A percentile compares a stretch with the other conserved stretches of the same genome.
These are phyloP conservation scores for Lichenostomus cassidix DNA, from an alignment of 2,113 vertebrate genomes.

Conservation along the genomic window DNA sequence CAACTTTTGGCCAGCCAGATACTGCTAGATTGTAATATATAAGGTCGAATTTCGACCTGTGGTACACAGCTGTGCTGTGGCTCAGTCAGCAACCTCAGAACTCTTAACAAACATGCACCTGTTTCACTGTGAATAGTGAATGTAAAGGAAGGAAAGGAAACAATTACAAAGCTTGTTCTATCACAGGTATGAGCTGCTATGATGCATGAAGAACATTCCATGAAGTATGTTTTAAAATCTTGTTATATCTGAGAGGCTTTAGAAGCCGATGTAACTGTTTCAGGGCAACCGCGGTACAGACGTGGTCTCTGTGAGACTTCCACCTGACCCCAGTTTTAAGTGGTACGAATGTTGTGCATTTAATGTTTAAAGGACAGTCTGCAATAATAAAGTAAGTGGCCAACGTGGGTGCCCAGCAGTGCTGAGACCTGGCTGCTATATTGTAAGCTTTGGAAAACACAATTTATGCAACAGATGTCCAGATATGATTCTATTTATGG, in stretches of 20 bases:
- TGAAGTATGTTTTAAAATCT: slow-evolving; percentile 95
- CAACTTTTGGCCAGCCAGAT: slow-evolving; percentile 78
- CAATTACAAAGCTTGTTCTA: slow-evolving; percentile 82
- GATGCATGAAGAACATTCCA: slow-evolving; percentile 96
- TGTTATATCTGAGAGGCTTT: slow-evolving; percentile 93
- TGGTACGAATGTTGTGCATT: slow-evolving; percentile 99
- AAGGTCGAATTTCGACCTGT: slow-evolving; percentile 84
- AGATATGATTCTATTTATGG: slow-evolving; percentile 96
- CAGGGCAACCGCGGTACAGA: slow-evolving; percentile 97
- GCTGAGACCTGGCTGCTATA: slow-evolving; percentile 96
- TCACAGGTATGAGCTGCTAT: slow-evolving; percentile 92
- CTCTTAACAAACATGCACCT: slow-evolving; percentile 86
- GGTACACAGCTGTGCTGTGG: slow-evolving; percentile 93
- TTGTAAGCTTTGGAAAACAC: slow-evolving; percentile 92
- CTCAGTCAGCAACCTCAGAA: slow-evolving; percentile 87
- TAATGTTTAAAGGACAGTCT: slow-evolving; percentile 99
- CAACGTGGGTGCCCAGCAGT: slow-evolving; percentile 94
- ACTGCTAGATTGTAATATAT: slow-evolving; percentile 89
- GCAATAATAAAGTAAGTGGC: slow-evolving; percentile 97
- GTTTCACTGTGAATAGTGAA: slow-evolving; percentile 97
- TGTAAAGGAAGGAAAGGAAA: slow-evolving; percentile 87
- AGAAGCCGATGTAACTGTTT: slow-evolving; percentile 94
- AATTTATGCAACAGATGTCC: slow-evolving; percentile 95
- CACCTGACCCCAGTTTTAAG: slow-evolving; percentile 99
- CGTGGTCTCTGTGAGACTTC: slow-evolving; percentile 99